Base-by-base conservation (phyloP, 2,797 vertebrate species). In the Mallotus villosus region DNA sequence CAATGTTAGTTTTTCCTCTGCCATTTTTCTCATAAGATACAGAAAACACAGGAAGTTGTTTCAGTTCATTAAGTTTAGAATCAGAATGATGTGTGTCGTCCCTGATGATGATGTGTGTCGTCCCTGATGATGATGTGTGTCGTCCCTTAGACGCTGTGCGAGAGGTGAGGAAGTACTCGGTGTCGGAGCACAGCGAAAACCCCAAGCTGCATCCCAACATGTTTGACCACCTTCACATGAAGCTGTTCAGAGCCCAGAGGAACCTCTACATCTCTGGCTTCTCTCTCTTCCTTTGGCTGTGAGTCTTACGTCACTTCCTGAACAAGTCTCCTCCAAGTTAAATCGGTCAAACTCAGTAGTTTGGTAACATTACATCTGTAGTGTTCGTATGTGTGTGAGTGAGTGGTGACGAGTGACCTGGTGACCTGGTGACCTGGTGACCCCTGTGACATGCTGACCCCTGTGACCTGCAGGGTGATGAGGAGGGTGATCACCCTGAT, bases 251-350 rank as follows among this genome's bases (percentile, higher is more conserved):
- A 76, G 93, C 95, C 0, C 97, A 98, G 87, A 94, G 97, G 84
- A 98, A 98, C 89, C 94, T 98, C 58, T 98, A 98, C 85, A 94
- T 98, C 85, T 98, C 97, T 53, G 97, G 97, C 72, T 98, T 98
- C 77, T 93, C 95, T 0, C 90, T 98, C 77, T 97, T 98, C 87
- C 94, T 98, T 74, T 98, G 96, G 96, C 92, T 98, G 97, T 98
- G 92, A 96, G 96, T 94, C 55, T 21, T 58, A 12, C 21, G 3
- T 22, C 41, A 22, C 22, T 66, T 34, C 32, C 32, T 46, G 9
- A 46, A 46, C 41, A 11, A 8, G 41, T 46, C 3, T 46, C 37
- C 37, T 41, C 29, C 2, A 8, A 21, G 63, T 22, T 37, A 1
- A 21, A 22, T 22, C 1, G 3, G 4, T 0, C 25, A 25, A 24